Conservation (phyloP, 1,140 invertebrate genomes). For the Portunus trituberculatus region DNA sequence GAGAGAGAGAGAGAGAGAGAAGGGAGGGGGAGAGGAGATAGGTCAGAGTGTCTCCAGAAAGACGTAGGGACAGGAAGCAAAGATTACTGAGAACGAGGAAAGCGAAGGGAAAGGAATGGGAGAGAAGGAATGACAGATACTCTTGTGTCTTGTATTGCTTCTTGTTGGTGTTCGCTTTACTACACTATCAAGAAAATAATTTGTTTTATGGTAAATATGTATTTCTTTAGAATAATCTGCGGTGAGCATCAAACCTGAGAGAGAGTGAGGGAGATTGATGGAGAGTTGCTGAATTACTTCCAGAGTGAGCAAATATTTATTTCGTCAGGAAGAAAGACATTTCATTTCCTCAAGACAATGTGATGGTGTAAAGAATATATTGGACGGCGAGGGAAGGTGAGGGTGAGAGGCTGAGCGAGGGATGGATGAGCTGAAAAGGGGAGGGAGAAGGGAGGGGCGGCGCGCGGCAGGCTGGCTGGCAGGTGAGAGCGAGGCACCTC, state of each 20-base stretch:
- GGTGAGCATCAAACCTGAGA: not conserved
- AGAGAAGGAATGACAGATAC: not conserved
- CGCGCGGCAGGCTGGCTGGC: slow-evolving; percentile 33
- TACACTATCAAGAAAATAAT: too few relatives aligned
- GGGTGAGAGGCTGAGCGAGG: not conserved
- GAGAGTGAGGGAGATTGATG: not conserved
- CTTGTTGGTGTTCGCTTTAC: not conserved
- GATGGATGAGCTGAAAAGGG: not conserved
- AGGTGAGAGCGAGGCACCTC: slow-evolving; percentile 31
- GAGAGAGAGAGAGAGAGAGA: slow-evolving; percentile 30
- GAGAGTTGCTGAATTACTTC: not conserved
- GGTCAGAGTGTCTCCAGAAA: not conserved
- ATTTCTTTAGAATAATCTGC: too few relatives aligned
- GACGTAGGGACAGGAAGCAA: not conserved
- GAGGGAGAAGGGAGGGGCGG: slow-evolving; percentile 41
- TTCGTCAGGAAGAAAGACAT: not conserved
- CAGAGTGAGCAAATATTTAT: not conserved
- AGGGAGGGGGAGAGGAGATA: not conserved
- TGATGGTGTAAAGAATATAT: not conserved
- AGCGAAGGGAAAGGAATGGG: not conserved
- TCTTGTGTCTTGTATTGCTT: not conserved
- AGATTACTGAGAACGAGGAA: not conserved
- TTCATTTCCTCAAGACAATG: not conserved
- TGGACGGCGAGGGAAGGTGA: slow-evolving; percentile 28
- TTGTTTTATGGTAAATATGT: too few relatives aligned